phyloP scores from a whole-genome alignment of 2,113 vertebrate species.

The Chitala chitala region DNA sequence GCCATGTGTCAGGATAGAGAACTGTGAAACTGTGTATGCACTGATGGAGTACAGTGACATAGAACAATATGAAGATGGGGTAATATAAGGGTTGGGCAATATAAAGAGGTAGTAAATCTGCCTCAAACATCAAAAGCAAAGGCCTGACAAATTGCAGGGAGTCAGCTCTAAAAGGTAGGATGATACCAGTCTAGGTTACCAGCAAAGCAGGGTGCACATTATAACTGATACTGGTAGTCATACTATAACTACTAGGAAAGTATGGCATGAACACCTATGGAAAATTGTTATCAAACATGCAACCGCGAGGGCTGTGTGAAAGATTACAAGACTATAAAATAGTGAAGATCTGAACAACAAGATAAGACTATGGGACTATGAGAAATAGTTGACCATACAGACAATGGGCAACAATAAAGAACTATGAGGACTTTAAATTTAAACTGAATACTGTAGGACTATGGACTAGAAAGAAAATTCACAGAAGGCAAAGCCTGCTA shows the following conservation, averaged over 20 bases:
- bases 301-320: background rate
- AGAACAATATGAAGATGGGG: too few relatives aligned
- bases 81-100: background rate
- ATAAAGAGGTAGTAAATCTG: conserved; percentile 2
- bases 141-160: background rate
- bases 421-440: too few relatives aligned
- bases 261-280: too few relatives aligned
- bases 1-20: background rate
- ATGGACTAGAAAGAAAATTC: too few relatives aligned
- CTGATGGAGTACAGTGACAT: background rate
- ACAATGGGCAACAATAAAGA: background rate
- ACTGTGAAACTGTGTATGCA: background rate
- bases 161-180: background rate
- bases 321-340: background rate
- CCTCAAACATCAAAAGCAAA: background rate
- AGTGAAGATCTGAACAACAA: background rate
- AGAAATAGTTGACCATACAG: background rate
- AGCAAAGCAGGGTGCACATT: background rate
- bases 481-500: too few relatives aligned
- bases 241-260: too few relatives aligned
- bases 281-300: background rate
- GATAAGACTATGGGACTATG: too few relatives aligned
- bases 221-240: background rate
- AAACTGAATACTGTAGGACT: too few relatives aligned
- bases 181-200: too few relatives aligned